Base-by-base conservation (phyloP, 2,888 invertebrate species). In the Reticulitermes lucifugus region DNA sequence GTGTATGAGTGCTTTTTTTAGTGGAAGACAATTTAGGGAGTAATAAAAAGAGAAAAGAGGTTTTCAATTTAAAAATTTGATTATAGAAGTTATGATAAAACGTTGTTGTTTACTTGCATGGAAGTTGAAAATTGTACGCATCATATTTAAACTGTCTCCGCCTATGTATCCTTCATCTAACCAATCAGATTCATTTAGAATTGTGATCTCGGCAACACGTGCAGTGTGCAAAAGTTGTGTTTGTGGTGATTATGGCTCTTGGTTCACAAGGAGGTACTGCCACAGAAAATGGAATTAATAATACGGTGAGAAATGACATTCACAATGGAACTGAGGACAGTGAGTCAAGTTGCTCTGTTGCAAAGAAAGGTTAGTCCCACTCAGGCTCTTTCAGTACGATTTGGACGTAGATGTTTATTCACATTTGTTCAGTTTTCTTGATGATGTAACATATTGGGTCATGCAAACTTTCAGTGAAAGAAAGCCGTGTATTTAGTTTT, bases 231-330 rank as follows among this genome's bases (percentile, higher is more conserved):
- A 73, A 83, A 83, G 86, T 84, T 70, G 84, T 83, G 70, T 80
- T 83, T 73, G 46, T 55, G 55, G 70, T 83, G 86, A 87, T 85
- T 87, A 91, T 91, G 91, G 91, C 91, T 89, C 89, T 91, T 87
- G 91, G 90, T 85, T 90, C 91, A 86, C 90, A 91, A 88, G 90
- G 91, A 86, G 91, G 91, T 87, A 89, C 89, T 85, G 89, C 89
- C 87, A 88, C 89, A 85, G 90, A 90, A 88, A 90, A 89, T 87
- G 90, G 90, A 87, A 89, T 87, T 71, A 83, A 86, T 75, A 83
- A 83, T 77, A 46, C 77, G 73, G 82, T 80, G 73, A 83, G 82
- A 83, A 85, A 85, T 79, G 75, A 59, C 41, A 73, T 71, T n/a
- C 79, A 79, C 35, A 85, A 70, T 84, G 85, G 70, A 65, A 84